phyloP scores from a whole-genome alignment of 2,113 vertebrate species.

The Tachysurus fulvidraco region DNA sequence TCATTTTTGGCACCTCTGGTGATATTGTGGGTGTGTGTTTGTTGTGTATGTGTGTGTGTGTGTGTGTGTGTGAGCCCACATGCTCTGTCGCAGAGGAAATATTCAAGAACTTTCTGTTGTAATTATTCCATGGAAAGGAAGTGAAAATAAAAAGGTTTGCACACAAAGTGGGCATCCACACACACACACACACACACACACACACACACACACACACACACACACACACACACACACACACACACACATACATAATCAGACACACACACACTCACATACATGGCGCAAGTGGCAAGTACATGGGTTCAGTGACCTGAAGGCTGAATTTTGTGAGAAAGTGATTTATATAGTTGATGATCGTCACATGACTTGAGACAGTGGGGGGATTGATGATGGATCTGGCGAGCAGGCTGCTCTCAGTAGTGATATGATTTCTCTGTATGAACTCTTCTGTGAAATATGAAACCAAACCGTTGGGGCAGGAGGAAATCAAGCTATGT shows the following conservation, averaged over 20 bases:
- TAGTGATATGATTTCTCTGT: neutral
- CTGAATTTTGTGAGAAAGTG: neutral
- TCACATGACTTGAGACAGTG: neutral
- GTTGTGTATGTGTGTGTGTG: slow-evolving; percentile 1
- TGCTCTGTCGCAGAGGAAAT: neutral
- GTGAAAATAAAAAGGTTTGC: slow-evolving; percentile 26
- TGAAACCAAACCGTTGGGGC: neutral
- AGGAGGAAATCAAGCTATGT: too few relatives aligned
- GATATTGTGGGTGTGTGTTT: neutral
- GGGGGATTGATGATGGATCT: neutral
- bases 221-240: neutral
- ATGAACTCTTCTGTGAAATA: neutral
- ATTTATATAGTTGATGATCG: neutral
- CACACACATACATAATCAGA: neutral
- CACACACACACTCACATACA: too few relatives aligned
- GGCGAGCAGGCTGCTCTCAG: neutral
- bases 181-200: neutral
- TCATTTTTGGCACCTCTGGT: neutral
- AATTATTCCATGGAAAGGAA: slow-evolving; percentile 37
- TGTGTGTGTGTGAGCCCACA: neutral
- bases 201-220: slow-evolving; percentile 1
- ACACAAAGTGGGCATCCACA: neutral
- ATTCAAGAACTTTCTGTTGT: neutral
- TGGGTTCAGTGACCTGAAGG: neutral
- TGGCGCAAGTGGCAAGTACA: neutral